phyloP scores from a whole-genome alignment of 2,888 invertebrate genomes.

The Artemia sinica region DNA sequence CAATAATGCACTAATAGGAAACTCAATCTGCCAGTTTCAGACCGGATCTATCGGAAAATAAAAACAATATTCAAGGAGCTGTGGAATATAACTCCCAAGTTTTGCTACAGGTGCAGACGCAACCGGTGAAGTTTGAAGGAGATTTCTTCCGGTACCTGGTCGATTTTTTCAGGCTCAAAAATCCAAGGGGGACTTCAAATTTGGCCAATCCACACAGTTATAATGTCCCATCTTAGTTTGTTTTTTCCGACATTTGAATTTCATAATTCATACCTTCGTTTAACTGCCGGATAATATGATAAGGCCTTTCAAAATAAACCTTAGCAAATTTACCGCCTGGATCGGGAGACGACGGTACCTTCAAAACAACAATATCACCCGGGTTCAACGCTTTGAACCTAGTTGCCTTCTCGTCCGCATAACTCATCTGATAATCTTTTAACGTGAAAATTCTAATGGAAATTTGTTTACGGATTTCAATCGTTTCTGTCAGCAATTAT shows the following conservation, averaged over 20 bases:
- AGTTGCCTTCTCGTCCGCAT: accelerated
- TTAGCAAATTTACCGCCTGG: neutral
- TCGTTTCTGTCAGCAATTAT: neutral
- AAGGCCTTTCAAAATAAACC: neutral
- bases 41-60: too few relatives aligned
- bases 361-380: neutral
- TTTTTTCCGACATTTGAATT: neutral
- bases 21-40: too few relatives aligned
- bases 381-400: neutral
- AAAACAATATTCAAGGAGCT: too few relatives aligned
- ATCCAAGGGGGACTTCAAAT: neutral
- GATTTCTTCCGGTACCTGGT: too few relatives aligned
- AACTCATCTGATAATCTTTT: neutral
- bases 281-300: neutral
- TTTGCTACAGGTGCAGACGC: too few relatives aligned
- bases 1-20: too few relatives aligned
- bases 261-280: neutral
- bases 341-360: neutral
- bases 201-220: neutral
- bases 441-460: neutral
- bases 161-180: too few relatives aligned
- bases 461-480: neutral
- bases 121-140: too few relatives aligned
- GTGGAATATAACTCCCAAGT: too few relatives aligned
- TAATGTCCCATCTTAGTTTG: neutral